A percentile compares a stretch with the other conserved stretches of the same genome.
Evolutionary conservation across 2,113 vertebrate genomes (phyloP).

Genomic region (Macrotus californicus): DNA sequence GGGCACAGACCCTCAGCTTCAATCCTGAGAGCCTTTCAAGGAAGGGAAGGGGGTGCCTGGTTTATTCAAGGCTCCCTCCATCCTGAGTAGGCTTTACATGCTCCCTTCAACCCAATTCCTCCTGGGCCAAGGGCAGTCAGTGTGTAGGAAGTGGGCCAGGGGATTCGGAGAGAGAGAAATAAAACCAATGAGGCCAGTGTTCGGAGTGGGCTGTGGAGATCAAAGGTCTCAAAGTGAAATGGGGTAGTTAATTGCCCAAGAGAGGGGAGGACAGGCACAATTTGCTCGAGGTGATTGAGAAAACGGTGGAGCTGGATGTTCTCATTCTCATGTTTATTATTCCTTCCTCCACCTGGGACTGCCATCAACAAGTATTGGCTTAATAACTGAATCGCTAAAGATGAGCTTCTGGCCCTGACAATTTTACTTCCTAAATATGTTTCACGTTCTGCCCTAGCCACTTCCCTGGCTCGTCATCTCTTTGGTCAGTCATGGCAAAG

Average conservation of each 20-base stretch:
- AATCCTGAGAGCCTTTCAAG: neutral
- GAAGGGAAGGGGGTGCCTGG: neutral
- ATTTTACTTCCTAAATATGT: neutral
- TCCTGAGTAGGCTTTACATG: neutral
- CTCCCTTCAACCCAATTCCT: neutral
- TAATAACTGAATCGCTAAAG: neutral
- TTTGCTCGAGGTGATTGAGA: neutral
- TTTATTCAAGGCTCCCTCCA: neutral
- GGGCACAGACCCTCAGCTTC: neutral
- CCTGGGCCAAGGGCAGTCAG: neutral
- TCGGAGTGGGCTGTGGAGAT: neutral
- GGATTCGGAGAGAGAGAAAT: neutral
- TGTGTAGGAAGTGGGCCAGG: neutral
- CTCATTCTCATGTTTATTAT: neutral
- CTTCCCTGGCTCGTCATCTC: neutral
- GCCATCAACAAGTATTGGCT: neutral
- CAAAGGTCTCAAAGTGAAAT: conserved; percentile 24
- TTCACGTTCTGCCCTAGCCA: neutral
- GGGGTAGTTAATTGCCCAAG: neutral
- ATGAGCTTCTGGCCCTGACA: neutral
- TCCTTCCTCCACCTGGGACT: neutral
- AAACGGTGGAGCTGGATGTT: neutral
- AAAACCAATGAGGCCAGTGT: neutral
- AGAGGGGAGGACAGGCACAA: neutral
- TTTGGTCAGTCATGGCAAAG: neutral